phyloP scores from a whole-genome alignment of 2,888 invertebrate species.

The Euzophera pinguis region DNA sequence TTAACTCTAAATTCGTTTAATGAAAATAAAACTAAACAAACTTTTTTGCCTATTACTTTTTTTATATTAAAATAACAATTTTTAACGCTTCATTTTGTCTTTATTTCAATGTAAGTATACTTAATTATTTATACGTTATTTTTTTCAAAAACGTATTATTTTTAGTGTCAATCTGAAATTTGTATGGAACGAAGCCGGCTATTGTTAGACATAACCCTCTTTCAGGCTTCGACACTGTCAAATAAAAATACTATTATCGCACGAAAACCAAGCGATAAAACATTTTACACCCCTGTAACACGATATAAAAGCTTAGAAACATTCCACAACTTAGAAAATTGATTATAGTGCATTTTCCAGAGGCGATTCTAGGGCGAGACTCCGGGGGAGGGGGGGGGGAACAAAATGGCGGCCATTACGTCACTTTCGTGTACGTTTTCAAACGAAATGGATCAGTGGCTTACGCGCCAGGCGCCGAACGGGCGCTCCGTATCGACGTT shows the following conservation, averaged over 20 bases:
- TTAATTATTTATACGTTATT: too few relatives aligned
- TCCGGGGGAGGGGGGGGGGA: constrained; percentile 40
- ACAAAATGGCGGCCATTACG: constrained; percentile 72
- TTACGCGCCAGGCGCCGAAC: constrained; percentile 45
- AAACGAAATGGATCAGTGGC: constrained; percentile 75
- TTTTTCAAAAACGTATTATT: too few relatives aligned
- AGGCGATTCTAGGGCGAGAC: constrained; percentile 51
- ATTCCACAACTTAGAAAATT: constrained; percentile 61
- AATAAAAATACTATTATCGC: too few relatives aligned
- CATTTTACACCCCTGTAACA: constrained; percentile 14
- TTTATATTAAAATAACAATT: too few relatives aligned
- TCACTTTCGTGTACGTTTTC: constrained; percentile 69
- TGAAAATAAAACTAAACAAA: too few relatives aligned
- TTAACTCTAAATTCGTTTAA: too few relatives aligned
- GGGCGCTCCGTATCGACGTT: constrained; percentile 28
- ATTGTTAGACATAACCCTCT: too few relatives aligned
- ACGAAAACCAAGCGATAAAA: background rate
- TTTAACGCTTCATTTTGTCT: too few relatives aligned
- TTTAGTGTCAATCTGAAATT: too few relatives aligned
- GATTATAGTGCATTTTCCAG: constrained; percentile 69
- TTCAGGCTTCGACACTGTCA: background rate
- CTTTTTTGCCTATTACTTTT: too few relatives aligned
- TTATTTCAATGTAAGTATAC: too few relatives aligned
- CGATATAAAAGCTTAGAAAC: constrained; percentile 39
- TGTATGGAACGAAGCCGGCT: too few relatives aligned